Conservation (phyloP, 2,888 invertebrate species). For the Peribatodes rhomboidaria region DNA sequence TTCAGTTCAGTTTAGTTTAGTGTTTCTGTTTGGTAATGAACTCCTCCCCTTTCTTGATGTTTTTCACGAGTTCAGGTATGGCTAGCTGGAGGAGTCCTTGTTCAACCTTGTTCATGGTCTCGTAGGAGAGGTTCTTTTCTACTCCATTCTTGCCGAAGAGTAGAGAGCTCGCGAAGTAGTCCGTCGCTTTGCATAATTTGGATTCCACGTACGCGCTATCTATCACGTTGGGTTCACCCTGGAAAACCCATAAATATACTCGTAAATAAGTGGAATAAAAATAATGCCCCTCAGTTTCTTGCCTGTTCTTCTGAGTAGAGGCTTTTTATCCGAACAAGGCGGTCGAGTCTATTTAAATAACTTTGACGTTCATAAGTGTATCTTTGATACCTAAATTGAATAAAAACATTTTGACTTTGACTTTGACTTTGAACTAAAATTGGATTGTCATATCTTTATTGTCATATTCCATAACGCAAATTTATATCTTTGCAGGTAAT, state of each 20-base stretch:
- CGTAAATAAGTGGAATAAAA: too few species aligned
- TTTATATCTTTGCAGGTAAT: too few species aligned
- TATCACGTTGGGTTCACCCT: constrained; percentile 3
- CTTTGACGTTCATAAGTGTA: too few species aligned
- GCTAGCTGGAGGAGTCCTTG: neutral
- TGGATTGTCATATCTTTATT: too few species aligned
- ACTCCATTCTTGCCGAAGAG: constrained; percentile 1
- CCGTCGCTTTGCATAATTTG: neutral
- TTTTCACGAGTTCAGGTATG: neutral
- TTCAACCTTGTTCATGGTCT: neutral
- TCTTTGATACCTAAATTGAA: too few species aligned
- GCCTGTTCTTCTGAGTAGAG: too few species aligned
- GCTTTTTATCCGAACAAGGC: too few species aligned
- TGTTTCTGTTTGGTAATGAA: neutral
- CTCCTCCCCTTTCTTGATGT: neutral
- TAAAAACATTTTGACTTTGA: too few species aligned
- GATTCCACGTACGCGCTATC: neutral
- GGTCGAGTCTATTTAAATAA: too few species aligned
- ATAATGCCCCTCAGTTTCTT: too few species aligned
- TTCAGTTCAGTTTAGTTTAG: neutral
- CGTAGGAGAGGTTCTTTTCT: neutral
- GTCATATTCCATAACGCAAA: too few species aligned
- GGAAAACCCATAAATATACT: neutral
- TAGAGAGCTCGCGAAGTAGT: neutral
- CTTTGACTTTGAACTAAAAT: too few species aligned